These are phyloP conservation scores for Reinhardtius hippoglossoides DNA, from an alignment of 2,113 vertebrate genomes.

Conservation along the genomic window DNA sequence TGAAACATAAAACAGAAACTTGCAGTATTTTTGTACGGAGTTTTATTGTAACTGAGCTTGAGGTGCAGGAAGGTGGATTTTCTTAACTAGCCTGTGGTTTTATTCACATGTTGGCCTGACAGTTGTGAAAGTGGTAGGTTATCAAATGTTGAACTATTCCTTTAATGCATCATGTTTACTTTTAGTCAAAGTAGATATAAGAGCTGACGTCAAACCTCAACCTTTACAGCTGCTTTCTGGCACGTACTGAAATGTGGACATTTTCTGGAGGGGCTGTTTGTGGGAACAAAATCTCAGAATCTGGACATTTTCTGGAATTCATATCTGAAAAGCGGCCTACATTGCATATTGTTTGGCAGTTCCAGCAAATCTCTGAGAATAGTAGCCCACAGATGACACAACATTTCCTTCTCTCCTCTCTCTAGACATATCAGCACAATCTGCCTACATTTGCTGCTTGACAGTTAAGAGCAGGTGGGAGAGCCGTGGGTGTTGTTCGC, in stretches of 20 bases:
- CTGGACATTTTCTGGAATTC: too few relatives aligned
- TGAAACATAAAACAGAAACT: not conserved
- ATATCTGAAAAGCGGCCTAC: not conserved
- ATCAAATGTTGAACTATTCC: too few relatives aligned
- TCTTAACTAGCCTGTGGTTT: too few relatives aligned
- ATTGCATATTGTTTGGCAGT: conserved; percentile 1
- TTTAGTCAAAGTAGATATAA: not conserved
- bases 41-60: too few relatives aligned
- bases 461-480: conserved; percentile 71
- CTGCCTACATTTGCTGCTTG: conserved; percentile 51
- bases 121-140: too few relatives aligned
- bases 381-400: conserved; percentile 30
- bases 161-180: too few relatives aligned
- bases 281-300: too few relatives aligned
- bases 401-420: conserved; percentile 26
- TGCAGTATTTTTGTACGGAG: not conserved
- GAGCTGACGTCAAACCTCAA: not conserved
- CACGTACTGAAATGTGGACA: too few relatives aligned
- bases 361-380: conserved; percentile 26
- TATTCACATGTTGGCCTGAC: too few relatives aligned
- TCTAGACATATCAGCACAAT: conserved; percentile 34
- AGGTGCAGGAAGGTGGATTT: too few relatives aligned
- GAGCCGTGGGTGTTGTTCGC: conserved; percentile 66
- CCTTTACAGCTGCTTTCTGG: too few relatives aligned
- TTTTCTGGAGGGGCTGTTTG: too few relatives aligned